Evolutionary conservation across 2,113 vertebrate species (phyloP).

Genomic region (Cinclus cinclus): DNA sequence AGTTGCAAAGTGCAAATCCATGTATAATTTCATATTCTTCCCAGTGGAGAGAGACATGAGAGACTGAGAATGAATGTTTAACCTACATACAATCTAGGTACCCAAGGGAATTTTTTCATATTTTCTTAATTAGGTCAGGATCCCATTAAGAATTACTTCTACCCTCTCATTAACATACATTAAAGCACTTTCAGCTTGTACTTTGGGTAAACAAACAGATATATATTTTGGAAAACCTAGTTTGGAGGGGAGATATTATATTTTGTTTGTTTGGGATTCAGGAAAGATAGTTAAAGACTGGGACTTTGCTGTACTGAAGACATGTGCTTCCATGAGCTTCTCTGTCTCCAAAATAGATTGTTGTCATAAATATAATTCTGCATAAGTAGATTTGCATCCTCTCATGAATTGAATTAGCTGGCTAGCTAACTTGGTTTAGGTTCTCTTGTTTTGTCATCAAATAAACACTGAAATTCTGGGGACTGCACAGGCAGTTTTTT

Average conservation of each 20-base stretch:
- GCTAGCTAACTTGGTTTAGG: background rate
- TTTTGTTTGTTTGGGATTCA: background rate
- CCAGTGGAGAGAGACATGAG: background rate
- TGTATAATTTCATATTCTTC: background rate
- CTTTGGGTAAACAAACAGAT: background rate
- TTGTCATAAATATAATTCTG: background rate
- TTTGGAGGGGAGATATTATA: background rate
- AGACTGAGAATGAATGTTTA: background rate
- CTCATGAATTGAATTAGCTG: background rate
- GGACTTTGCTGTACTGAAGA: background rate
- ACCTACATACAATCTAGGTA: background rate
- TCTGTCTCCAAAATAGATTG: background rate
- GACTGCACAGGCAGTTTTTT: background rate
- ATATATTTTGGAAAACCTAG: background rate
- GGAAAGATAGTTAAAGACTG: background rate
- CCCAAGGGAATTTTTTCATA: background rate
- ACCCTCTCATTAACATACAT: background rate
- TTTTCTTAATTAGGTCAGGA: background rate
- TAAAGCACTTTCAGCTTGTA: background rate
- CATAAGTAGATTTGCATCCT: background rate
- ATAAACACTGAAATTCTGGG: background rate
- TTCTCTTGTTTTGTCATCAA: background rate
- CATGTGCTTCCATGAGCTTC: background rate
- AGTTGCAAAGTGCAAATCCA: background rate
- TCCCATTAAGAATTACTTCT: background rate